Evolutionary conservation across 2,888 invertebrate genomes (phyloP).

Genomic region (Stictocephala bisonia): DNA sequence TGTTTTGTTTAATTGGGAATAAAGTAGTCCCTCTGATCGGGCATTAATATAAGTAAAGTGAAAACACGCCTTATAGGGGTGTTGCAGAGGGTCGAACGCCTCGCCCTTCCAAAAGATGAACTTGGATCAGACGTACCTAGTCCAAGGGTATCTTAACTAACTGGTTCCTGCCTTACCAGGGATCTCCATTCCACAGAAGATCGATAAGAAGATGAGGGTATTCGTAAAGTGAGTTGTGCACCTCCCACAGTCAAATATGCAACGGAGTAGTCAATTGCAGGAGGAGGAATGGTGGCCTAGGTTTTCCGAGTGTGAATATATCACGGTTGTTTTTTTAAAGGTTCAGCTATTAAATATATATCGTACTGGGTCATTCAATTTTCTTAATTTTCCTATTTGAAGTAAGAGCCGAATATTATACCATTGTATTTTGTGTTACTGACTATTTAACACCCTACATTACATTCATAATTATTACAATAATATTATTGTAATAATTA

Average conservation of each 20-base stretch:
- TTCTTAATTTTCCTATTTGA: no score
- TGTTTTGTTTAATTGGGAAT: constrained; percentile 11
- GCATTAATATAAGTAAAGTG: not conserved
- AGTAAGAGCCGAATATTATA: no score
- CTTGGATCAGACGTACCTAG: not conserved
- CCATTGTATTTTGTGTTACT: no score
- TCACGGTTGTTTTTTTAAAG: no score
- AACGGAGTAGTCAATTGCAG: constrained; percentile 58
- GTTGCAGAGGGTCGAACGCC: not conserved
- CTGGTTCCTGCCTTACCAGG: not conserved
- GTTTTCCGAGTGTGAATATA: constrained; percentile 60
- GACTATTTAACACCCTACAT: no score
- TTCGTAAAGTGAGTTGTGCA: constrained; percentile 50
- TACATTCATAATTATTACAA: no score
- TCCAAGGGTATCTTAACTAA: constrained; percentile 34
- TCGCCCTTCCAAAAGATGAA: constrained; percentile 26
- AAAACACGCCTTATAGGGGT: not conserved
- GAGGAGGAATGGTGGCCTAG: constrained; percentile 61
- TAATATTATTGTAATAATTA: no score
- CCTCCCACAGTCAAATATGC: constrained; percentile 58
- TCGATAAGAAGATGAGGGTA: constrained; percentile 34
- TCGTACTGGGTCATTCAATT: no score
- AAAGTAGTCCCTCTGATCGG: constrained; percentile 25
- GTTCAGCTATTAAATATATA: no score
- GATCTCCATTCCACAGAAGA: not conserved